Evolutionary conservation across 2,888 invertebrate genomes (phyloP), one percentile per base, ranked within the genome.

Genomic region (Chaitophorus viminalis): DNA sequence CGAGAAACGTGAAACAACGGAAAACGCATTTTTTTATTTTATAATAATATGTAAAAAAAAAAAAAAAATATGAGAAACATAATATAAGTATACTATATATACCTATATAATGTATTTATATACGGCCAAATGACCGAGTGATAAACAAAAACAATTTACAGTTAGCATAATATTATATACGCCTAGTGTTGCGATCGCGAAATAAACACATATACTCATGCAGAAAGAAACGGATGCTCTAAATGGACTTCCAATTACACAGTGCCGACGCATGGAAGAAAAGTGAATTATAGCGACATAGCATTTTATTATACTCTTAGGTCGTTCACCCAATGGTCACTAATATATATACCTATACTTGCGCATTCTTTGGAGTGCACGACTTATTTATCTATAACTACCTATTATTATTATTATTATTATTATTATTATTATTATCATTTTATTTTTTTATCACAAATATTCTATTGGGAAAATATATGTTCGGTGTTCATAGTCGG

Each of bases 321-420:
- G 86, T 87, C 86, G 74, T 87, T 87, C 86, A 87, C 86, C 86
- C 60, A 87, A 87, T 60, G 74, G 86, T 77, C 79, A 39, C 29
- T 78, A 25, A 81, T 70, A 31, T 82, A 74, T n/a, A 54, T 68
- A 14, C 6, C 11, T 54, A 54, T 46, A 77, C 54, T 52, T 54
- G 54, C 17, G 18, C 77, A 68, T 85, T 85, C 85, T 78, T 33
- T 2, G 25, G 68, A 78, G 36, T 14, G 86, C 86, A 87, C 79
- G 86, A 68, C 29, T 68, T 68, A n/a, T 68, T n/a, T 68, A 60
- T 60, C 6, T 68, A n/a, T 68, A n/a, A n/a, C n/a, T n/a, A 9
- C 1, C 11, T 68, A 68, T 68, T 25, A 68, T 68, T 25, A 25
- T 68, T 68, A 68, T 68, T 68, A 8, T n/a, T 68, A 29, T 68